Evolutionary conservation across 2,888 invertebrate species (phyloP).

Genomic region (Boloria euphrosyne): DNA sequence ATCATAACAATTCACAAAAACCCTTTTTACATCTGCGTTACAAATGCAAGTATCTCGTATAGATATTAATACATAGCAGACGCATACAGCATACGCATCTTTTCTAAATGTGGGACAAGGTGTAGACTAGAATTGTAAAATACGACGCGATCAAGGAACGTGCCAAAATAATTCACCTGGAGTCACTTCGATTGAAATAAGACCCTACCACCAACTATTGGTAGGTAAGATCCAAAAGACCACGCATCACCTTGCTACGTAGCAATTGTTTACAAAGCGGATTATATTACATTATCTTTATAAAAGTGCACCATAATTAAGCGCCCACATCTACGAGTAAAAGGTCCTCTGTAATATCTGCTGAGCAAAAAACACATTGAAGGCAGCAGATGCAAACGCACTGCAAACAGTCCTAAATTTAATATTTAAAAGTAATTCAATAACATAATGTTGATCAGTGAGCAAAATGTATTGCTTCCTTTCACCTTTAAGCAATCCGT

Average conservation of each 20-base stretch:
- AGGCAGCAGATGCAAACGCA: conserved; percentile 72
- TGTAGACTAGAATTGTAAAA: conserved; percentile 37
- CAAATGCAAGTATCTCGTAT: conserved; percentile 46
- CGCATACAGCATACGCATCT: conserved; percentile 21
- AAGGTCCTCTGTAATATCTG: conserved; percentile 58
- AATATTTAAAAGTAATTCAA: conserved; percentile 80
- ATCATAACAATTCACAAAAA: conserved; percentile 67
- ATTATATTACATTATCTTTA: conserved; percentile 81
- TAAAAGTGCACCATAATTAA: conserved; percentile 75
- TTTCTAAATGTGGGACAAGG: conserved; percentile 53
- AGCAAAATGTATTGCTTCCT: conserved; percentile 80
- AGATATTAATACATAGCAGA: conserved; percentile 37
- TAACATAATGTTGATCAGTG: conserved; percentile 78
- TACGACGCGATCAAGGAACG: conserved; percentile 58
- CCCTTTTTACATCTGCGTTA: conserved; percentile 70
- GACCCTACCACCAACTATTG: conserved; percentile 61
- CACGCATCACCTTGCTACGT: conserved; percentile 65
- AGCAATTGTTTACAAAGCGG: conserved; percentile 72
- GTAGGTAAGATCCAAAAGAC: conserved; percentile 53
- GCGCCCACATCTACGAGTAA: conserved; percentile 70
- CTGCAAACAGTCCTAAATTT: conserved; percentile 69
- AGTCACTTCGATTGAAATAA: conserved; percentile 57
- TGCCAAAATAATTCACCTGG: conserved; percentile 67
- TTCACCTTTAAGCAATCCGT: conserved; percentile 69
- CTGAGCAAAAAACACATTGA: conserved; percentile 57